Conservation (phyloP, 2,888 invertebrate species). For the Harmothoe impar region DNA sequence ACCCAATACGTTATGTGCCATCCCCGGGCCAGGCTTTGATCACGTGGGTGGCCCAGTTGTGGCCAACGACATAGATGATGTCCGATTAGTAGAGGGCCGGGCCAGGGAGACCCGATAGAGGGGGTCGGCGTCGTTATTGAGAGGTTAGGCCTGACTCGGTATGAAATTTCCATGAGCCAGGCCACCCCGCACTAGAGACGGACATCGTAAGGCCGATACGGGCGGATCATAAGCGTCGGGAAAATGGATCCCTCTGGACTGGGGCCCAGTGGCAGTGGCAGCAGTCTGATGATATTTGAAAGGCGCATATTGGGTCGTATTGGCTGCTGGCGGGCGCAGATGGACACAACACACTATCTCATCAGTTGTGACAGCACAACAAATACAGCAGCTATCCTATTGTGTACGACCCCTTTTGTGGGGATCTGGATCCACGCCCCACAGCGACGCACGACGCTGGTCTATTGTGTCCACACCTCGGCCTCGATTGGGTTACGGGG, state of each 20-base stretch:
- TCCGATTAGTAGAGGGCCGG: constrained; percentile 1
- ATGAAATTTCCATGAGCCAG: constrained; percentile 58
- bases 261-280: constrained; percentile 14
- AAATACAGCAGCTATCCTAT: constrained; percentile 27
- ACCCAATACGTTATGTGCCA: not conserved
- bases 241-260: constrained; percentile 53
- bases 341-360: constrained; percentile 59
- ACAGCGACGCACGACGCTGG: not conserved
- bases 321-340: constrained; percentile 45
- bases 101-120: not conserved
- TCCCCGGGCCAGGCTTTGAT: not conserved
- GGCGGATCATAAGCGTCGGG: constrained; percentile 16
- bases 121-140: not conserved
- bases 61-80: constrained; percentile 35
- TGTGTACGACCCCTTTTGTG: constrained; percentile 43
- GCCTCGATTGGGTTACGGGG: constrained; percentile 45
- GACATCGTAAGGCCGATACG: too few relatives aligned
- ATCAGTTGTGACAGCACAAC: constrained; percentile 60
- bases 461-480: constrained; percentile 56
- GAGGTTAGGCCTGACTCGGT: constrained; percentile 12
- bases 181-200: too few relatives aligned
- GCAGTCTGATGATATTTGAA: constrained; percentile 56
- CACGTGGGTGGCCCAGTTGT: constrained; percentile 42
- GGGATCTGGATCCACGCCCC: not conserved
- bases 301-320: constrained; percentile 60